Evolutionary conservation across 2,888 invertebrate genomes (phyloP), one percentile per base, ranked within the genome.

Genomic region (Stenoptilia bipunctidactyla): DNA sequence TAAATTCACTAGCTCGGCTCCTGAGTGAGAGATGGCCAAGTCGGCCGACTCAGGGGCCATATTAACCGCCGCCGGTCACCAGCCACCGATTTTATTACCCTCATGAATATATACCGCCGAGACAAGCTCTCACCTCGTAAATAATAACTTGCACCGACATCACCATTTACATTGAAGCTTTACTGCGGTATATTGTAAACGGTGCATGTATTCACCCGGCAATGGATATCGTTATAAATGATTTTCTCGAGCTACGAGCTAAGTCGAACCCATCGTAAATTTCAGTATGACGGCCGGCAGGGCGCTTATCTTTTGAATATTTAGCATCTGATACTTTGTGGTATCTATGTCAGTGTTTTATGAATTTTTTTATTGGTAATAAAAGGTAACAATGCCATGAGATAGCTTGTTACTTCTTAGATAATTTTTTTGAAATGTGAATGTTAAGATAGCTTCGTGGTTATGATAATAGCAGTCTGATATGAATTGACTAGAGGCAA

Each of bases 21-120:
- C n/a, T 30, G 12, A 9, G 5, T 5, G 9, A 9, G 30, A 30
- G n/a, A 9, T n/a, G 30, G 30, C n/a, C 5, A 3, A 9, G n/a
- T 12, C n/a, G 30, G 30, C 5, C n/a, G n/a, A n/a, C 30, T 12
- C n/a, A n/a, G 30, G 30, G 30, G 30, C 30, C 9, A 12, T 30
- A 30, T 30, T 30, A 30, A 12, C 30, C n/a, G 30, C 9, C 25
- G 5, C 30, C 30, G 30, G 30, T 20, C 20, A 20, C 20, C 30
- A n/a, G 30, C 30, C 30, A 30, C 30, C 30, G 12, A 30, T 30
- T 30, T 30, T 30, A 30, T 30, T 30, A 30, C 30, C 12, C n/a
- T 12, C 30, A 30, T 30, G 30, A 30, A 30, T 30, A 30, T n/a
- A 30, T 30, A n/a, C 30, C 12, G 30, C 30, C 30, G 2, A n/a